phyloP scores from a whole-genome alignment of 2,113 vertebrate species.

The Pseudorasbora parva region DNA sequence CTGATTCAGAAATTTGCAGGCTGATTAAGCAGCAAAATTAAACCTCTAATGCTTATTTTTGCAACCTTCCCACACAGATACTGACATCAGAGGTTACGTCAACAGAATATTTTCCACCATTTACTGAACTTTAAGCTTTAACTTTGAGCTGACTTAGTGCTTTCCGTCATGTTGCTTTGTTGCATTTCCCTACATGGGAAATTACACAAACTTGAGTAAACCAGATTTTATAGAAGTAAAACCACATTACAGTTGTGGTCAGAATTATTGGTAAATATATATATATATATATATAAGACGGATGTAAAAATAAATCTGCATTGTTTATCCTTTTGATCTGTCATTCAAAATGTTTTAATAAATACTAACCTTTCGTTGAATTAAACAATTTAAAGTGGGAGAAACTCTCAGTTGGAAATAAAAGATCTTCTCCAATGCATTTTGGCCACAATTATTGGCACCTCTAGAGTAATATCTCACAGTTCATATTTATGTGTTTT shows the following conservation, averaged over 20 bases:
- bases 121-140: not conserved
- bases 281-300: too few relatives aligned
- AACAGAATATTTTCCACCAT: not conserved
- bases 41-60: not conserved
- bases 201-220: not conserved
- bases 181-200: not conserved
- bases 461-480: too few relatives aligned
- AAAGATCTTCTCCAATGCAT: too few relatives aligned
- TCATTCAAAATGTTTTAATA: too few relatives aligned
- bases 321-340: too few relatives aligned
- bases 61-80: not conserved
- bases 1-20: not conserved
- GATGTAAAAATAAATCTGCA: too few relatives aligned
- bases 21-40: not conserved
- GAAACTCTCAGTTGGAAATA: too few relatives aligned
- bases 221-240: not conserved
- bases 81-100: not conserved
- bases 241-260: not conserved
- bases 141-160: not conserved
- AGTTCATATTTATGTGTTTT: too few relatives aligned
- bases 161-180: not conserved
- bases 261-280: too few relatives aligned
- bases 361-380: too few relatives aligned
- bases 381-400: too few relatives aligned
- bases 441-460: too few relatives aligned